These are phyloP conservation scores for Tricholauxania praeusta DNA, from an alignment of 2,888 invertebrate species.

Conservation along the genomic window DNA sequence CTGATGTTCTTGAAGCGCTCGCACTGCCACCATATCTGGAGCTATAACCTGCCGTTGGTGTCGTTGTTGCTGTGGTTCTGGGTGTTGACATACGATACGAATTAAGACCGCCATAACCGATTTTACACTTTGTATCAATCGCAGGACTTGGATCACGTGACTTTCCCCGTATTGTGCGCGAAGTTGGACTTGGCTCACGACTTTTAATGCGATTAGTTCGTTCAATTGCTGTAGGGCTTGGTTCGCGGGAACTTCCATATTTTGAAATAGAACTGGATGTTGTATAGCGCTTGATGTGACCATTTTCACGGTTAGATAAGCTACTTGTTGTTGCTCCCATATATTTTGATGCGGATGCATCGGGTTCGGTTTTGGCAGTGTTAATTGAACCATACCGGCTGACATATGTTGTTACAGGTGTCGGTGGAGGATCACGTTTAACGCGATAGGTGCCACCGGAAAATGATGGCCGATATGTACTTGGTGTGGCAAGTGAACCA, in stretches of 20 bases:
- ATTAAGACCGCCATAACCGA: slow-evolving; percentile 49
- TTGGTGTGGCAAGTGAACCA: slow-evolving; percentile 61
- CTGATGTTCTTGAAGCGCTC: slow-evolving; percentile 37
- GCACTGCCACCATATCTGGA: slow-evolving; percentile 49
- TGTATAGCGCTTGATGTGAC: slow-evolving; percentile 57
- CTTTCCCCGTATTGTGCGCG: slow-evolving; percentile 59
- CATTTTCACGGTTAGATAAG: slow-evolving; percentile 1
- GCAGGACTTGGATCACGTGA: slow-evolving; percentile 71
- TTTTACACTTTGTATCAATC: slow-evolving; percentile 61
- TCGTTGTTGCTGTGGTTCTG: slow-evolving; percentile 46
- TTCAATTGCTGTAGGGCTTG: slow-evolving; percentile 63
- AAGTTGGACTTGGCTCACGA: slow-evolving; percentile 72
- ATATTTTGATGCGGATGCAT: slow-evolving; percentile 14
- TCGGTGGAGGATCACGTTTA: slow-evolving; percentile 61
- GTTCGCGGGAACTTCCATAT: slow-evolving; percentile 63
- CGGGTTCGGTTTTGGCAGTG: slow-evolving; percentile 43
- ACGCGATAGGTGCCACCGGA: slow-evolving; percentile 67
- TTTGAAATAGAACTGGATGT: slow-evolving; percentile 55
- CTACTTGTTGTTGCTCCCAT: neutral
- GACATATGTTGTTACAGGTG: slow-evolving; percentile 54
- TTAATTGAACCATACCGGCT: slow-evolving; percentile 59
- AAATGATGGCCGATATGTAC: slow-evolving; percentile 66
- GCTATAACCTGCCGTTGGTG: slow-evolving; percentile 41
- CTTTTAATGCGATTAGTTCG: slow-evolving; percentile 66
- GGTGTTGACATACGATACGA: slow-evolving; percentile 52